phyloP scores from a whole-genome alignment of 2,113 vertebrate genomes.

The Albula goreensis region DNA sequence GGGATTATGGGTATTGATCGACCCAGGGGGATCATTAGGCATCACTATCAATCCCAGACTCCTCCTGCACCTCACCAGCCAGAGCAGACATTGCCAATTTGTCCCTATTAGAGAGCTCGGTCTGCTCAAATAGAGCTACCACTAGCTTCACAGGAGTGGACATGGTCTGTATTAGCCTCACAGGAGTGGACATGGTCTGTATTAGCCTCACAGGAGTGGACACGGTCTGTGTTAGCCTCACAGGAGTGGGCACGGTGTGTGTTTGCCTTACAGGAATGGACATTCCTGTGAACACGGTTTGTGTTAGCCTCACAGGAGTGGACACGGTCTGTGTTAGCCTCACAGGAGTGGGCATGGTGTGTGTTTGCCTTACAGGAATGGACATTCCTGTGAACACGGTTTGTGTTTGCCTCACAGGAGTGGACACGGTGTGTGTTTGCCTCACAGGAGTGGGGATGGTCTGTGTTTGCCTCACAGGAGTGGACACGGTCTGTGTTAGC shows the following conservation, averaged over 20 bases:
- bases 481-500: too few relatives aligned
- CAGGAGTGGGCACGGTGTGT: conserved; percentile 50
- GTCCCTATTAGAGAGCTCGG: conserved; percentile 94
- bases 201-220: conserved; percentile 55
- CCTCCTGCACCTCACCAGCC: conserved; percentile 87
- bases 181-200: conserved; percentile 51
- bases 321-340: too few relatives aligned
- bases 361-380: too few relatives aligned
- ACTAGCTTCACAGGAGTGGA: conserved; percentile 61
- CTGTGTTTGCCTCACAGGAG: too few relatives aligned
- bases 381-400: too few relatives aligned
- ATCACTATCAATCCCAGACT: conserved; percentile 99
- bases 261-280: too few relatives aligned
- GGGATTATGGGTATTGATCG: conserved; percentile 99
- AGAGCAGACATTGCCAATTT: conserved; percentile 98
- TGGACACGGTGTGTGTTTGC: too few relatives aligned
- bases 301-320: too few relatives aligned
- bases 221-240: conserved; percentile 55
- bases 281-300: too few relatives aligned
- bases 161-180: conserved; percentile 55
- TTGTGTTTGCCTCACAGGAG: too few relatives aligned
- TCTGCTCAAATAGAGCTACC: conserved; percentile 86
- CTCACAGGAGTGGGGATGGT: too few relatives aligned
- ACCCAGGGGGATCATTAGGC: conserved; percentile 99
- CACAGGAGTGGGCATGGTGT: too few relatives aligned